phyloP scores from a whole-genome alignment of 2,888 invertebrate species.

The Callyntrura guangdongensis region DNA sequence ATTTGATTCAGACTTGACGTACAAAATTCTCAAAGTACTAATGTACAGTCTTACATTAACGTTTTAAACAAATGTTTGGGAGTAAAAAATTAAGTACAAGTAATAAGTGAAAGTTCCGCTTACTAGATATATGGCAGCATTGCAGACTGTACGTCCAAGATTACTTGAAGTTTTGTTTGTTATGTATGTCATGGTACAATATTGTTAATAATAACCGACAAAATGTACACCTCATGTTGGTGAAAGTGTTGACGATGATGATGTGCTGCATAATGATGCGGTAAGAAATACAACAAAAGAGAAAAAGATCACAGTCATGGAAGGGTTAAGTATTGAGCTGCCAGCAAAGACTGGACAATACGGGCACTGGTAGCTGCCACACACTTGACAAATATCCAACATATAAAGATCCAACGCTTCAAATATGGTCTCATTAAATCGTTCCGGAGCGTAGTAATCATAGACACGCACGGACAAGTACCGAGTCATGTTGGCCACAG shows the following conservation, averaged over 20 bases:
- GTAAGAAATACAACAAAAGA: slow-evolving; percentile 76
- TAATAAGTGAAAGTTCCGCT: slow-evolving; percentile 5
- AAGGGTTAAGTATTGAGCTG: slow-evolving; percentile 76
- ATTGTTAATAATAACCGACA: not conserved
- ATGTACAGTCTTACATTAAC: slow-evolving; percentile 1
- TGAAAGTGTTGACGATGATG: slow-evolving; percentile 29
- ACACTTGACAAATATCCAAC: slow-evolving; percentile 96
- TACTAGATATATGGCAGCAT: slow-evolving; percentile 39
- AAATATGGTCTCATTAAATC: slow-evolving; percentile 96
- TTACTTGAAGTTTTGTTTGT: not conserved
- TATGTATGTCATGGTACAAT: slow-evolving; percentile 60
- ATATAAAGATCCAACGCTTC: slow-evolving; percentile 94
- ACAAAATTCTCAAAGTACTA: slow-evolving; percentile 17
- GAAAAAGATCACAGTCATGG: slow-evolving; percentile 81
- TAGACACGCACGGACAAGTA: slow-evolving; percentile 96
- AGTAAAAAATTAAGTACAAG: slow-evolving; percentile 47
- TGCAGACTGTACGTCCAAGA: not conserved
- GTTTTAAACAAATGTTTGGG: too few species aligned
- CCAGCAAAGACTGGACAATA: slow-evolving; percentile 84
- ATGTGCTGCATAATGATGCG: slow-evolving; percentile 52
- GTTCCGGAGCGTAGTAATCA: slow-evolving; percentile 98
- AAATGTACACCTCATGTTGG: not conserved
- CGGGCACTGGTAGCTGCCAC: slow-evolving; percentile 91
- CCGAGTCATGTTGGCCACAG: slow-evolving; percentile 98
- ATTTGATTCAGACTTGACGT: slow-evolving; percentile 64